phyloP scores from a whole-genome alignment of 2,797 vertebrate species.

The Emydoidea blandingii region DNA sequence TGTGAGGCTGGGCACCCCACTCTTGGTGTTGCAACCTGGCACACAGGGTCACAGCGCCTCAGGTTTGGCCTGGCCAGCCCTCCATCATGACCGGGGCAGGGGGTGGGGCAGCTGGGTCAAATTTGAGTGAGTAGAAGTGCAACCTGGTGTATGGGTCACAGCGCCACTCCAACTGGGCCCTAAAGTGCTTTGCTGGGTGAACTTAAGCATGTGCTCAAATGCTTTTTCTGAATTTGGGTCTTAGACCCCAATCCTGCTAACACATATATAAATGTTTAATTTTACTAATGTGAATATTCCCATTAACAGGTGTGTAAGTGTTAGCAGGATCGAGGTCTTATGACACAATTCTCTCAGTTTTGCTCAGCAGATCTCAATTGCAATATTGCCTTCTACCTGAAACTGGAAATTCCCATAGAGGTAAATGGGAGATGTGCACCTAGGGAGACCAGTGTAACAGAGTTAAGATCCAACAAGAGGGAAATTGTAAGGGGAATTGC shows the following conservation, averaged over 20 bases:
- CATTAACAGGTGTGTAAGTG: not conserved
- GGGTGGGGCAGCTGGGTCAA: not conserved
- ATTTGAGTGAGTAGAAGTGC: not conserved
- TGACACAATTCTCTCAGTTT: not conserved
- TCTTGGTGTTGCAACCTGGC: not conserved
- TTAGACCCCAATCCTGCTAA: not conserved
- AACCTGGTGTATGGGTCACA: not conserved
- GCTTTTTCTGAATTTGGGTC: constrained; percentile 26
- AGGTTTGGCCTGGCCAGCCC: not conserved
- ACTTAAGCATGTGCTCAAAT: constrained; percentile 15
- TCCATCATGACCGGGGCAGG: not conserved
- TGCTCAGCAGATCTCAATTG: not conserved
- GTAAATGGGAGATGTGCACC: not conserved
- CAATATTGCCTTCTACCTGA: not conserved
- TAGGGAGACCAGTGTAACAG: not conserved
- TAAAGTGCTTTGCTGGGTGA: not conserved
- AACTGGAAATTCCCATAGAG: not conserved
- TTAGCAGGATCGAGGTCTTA: not conserved
- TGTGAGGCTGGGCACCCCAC: not conserved
- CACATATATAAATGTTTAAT: not conserved
- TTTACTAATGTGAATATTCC: not conserved
- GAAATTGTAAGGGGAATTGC: not conserved
- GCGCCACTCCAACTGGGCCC: not conserved
- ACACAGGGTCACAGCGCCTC: not conserved
- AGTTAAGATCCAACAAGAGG: not conserved